Evolutionary conservation across 2,113 vertebrate species (phyloP).

Genomic region (Climacteris rufus): DNA sequence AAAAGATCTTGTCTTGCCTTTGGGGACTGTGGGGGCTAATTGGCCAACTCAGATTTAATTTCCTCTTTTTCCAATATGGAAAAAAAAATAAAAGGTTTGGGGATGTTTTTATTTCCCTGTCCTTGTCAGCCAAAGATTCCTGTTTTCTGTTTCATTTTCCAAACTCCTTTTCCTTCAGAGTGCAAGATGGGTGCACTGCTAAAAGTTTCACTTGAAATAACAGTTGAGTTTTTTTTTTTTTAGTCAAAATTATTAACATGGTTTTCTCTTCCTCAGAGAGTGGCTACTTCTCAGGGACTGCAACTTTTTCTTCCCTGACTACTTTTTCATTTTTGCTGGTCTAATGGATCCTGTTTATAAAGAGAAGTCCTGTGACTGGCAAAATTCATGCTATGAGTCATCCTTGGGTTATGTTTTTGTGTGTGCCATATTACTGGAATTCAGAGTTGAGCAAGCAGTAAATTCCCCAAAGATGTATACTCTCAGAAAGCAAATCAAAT

Average conservation of each 20-base stretch:
- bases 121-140: not conserved
- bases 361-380: not conserved
- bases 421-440: not conserved
- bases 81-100: not conserved
- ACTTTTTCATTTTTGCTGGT: not conserved
- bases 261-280: not conserved
- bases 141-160: not conserved
- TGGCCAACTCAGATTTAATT: slow-evolving; percentile 43
- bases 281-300: not conserved
- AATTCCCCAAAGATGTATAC: not conserved
- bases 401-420: not conserved
- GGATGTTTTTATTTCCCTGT: not conserved
- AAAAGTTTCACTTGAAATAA: not conserved
- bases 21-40: slow-evolving; percentile 38
- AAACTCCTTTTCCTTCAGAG: not conserved
- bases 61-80: not conserved
- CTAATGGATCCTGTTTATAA: not conserved
- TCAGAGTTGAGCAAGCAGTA: not conserved
- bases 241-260: not conserved
- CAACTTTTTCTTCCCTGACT: not conserved
- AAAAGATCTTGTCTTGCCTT: slow-evolving; percentile 43
- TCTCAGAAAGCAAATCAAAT: slow-evolving; percentile 3
- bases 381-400: not conserved
- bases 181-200: not conserved
- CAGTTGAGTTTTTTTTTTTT: not conserved